These are phyloP conservation scores for Desoria tigrina DNA, from an alignment of 2,888 invertebrate genomes.

Conservation along the genomic window DNA sequence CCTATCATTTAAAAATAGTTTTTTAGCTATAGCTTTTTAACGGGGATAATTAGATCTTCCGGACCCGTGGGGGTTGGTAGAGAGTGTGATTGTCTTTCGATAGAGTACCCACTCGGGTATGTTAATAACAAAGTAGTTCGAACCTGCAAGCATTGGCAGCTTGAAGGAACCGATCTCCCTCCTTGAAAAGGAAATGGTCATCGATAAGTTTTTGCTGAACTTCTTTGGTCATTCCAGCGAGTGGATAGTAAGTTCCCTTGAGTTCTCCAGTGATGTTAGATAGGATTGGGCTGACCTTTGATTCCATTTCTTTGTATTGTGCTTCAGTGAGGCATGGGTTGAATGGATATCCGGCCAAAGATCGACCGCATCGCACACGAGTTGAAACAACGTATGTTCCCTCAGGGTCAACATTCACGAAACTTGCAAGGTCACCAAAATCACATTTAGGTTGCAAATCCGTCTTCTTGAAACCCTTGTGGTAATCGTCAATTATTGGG, in stretches of 20 bases:
- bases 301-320: slow-evolving; percentile 97
- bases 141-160: slow-evolving; percentile 62
- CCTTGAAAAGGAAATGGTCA: slow-evolving; percentile 98
- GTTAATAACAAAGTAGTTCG: no score
- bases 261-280: slow-evolving; percentile 83
- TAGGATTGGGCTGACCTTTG: slow-evolving; percentile 76
- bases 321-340: slow-evolving; percentile 95
- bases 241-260: slow-evolving; percentile 71
- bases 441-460: slow-evolving; percentile 87
- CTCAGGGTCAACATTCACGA: slow-evolving; percentile 89
- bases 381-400: slow-evolving; percentile 88
- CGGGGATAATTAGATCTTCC: no score
- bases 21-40: no score
- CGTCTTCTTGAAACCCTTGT: slow-evolving; percentile 89
- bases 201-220: slow-evolving; percentile 95
- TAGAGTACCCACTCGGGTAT: no score
- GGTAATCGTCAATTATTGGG: slow-evolving; percentile 97
- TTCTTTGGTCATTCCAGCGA: slow-evolving; percentile 94
- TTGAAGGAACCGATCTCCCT: slow-evolving; percentile 83
- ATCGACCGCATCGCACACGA: slow-evolving; percentile 94
- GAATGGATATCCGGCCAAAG: slow-evolving; percentile 84
- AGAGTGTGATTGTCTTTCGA: no score
- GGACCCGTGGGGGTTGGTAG: no score
- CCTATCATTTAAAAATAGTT: no score
- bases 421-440: slow-evolving; percentile 87